Evolutionary conservation across 2,888 invertebrate species (phyloP), one percentile per base, ranked within the genome.

Genomic region (Thymelicus acteon): DNA sequence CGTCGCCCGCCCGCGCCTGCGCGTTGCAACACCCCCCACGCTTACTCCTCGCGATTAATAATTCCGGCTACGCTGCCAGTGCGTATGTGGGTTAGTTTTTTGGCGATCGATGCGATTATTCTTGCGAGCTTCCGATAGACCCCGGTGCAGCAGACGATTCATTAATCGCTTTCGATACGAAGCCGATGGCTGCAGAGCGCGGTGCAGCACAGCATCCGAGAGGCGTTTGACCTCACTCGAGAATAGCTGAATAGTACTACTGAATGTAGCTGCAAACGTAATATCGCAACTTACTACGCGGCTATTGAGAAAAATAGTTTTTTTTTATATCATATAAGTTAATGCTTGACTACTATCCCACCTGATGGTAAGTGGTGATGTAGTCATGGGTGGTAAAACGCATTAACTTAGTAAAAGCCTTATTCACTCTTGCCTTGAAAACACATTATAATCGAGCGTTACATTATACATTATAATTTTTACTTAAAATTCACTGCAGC

Each of bases 11-110:
- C 81, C 89, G 85, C 88, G 89, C 89, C 80, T 85, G 90, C 90
- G 90, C 89, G 79, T 79, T 78, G 72, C 75, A 80, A 85, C 86
- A 84, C 89, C 89, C 84, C 87, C 84, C 85, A 85, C 85, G 86
- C 88, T 87, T 89, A 87, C 89, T 87, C 87, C 88, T 82, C 86
- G 80, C 92, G 91, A 92, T 93, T 93, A 93, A 93, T 93, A 93
- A 93, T 93, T 93, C 93, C 87, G 86, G 90, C 92, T 93, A 93
- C 92, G 92, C 92, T 92, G 89, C 90, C 91, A 90, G 92, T 93
- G 93, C 93, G 93, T 93, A 93, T 93, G 91, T 93, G 92, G 93
- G 92, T 92, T 92, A 92, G 92, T 93, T 93, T 93, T 93, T 93
- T 91, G 92, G 91, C 93, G 93, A 93, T 93, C 93, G 92, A 93